Evolutionary conservation across 2,797 vertebrate species (phyloP), one percentile per base, ranked within the genome.

Genomic region (Lagocephalus sceleratus): DNA sequence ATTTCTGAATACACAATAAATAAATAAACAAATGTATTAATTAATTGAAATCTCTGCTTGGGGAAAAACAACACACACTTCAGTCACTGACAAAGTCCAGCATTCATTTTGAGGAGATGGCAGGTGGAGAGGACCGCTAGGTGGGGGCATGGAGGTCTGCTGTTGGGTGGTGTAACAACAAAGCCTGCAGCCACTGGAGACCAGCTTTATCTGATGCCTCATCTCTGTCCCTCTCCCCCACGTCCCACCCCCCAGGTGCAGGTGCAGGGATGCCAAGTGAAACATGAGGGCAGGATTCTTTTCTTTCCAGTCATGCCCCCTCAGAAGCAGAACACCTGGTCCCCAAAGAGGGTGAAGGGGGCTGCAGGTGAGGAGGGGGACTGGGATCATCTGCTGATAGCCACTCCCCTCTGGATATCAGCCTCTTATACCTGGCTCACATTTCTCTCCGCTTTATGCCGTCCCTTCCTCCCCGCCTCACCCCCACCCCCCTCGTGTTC

Each of bases 251-350:
- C 14, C 22, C 52, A 72, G 68, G 73, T 77, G 73, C 80, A 86
- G 85, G 85, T 85, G 81, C 77, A 78, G 55, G 71, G 75, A 84
- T 78, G 79, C 78, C 72, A 81, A 83, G 81, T 71, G 76, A 86
- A 75, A 83, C 82, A 83, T 51, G 62, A 70, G 63, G 75, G 58
- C 48, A 70, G 35, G 63, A 35, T 53, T 66, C 60, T 72, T 47
- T 19, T 42, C 45, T 54, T 29, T 56, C 41, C 64, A 66, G 73
- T 69, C 70, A 19, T 79, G 73, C 39, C 41, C 72, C 57, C 61
- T 78, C 62, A 63, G 68, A 78, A 76, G 51, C 44, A 74, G 66
- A 84, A 71, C 86, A 85, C 78, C 85, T 86, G 85, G 76, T 86
- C 78, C 80, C 69, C 51, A 57, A 63, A 76, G 73, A 71, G 51